Base-by-base conservation (phyloP, 1,140 invertebrate genomes). In the Drosophila seguyi region DNA sequence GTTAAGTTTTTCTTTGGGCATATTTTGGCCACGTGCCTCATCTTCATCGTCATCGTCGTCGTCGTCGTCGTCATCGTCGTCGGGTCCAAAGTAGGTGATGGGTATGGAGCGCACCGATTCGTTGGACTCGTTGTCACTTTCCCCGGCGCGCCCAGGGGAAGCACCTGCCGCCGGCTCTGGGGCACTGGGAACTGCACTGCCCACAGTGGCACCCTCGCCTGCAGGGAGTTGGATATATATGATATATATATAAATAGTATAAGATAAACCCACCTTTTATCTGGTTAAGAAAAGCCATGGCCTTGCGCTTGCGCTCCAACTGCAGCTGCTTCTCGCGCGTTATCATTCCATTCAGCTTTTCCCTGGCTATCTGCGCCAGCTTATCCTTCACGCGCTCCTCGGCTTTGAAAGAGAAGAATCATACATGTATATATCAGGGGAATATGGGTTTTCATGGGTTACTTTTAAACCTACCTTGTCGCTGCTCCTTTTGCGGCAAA, bases 301-400 rank as follows among this genome's bases (percentile, higher is more conserved):
- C 95, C 80, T 95, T 95, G 56, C 94, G 94, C 80, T 96, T 96
- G 6, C 96, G 92, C 82, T 97, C 96, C 29, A 95, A 84, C 81
- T 97, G 96, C 6, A 96, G 79, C 50, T 96, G 95, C 81, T 95
- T 94, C 76, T 97, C 95, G 60, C 94, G 94, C 10, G 94, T 93
- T 5, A 93, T 93, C 57, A 92, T 81, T 3, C 93, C 93, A 25
- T 94, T 93, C 41, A 95, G 71, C 78, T 95, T 95, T 47, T 95
- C 95, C 5, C 95, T 82, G 1, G 95, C 94, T 4, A 94, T 94
- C 42, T 93, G 93, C 10, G 94, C 94, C 59, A 96, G 75, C 76
- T 94, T 95, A 65, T 96, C 95, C 82, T 94, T 95, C 2, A 96
- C 87, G 52, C 94, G 94, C 52, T 96, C 95, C 73, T 96, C 95